phyloP scores from a whole-genome alignment of 2,113 vertebrate genomes.

The Hippocampus comes region DNA sequence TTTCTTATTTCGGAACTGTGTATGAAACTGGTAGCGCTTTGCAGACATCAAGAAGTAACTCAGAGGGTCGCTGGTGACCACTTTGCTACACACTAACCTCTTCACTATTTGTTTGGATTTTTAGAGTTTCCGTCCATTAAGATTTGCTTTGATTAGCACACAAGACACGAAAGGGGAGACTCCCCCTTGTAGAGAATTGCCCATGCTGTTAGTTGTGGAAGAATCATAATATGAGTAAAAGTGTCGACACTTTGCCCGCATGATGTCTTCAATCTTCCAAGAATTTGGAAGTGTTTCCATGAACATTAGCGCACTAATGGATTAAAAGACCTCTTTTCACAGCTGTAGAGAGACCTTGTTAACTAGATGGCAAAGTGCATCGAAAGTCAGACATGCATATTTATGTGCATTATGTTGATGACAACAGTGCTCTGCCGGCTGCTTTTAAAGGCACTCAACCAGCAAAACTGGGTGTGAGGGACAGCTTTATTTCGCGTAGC shows the following conservation, averaged over 20 bases:
- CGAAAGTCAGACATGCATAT: conserved; percentile 34
- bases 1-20: too few species aligned
- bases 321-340: conserved; percentile 44
- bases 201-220: conserved; percentile 31
- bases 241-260: conserved; percentile 53
- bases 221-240: conserved; percentile 33
- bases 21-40: too few species aligned
- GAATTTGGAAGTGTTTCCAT: conserved; percentile 40
- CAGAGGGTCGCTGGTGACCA: too few species aligned
- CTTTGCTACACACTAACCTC: too few species aligned
- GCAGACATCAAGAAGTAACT: too few species aligned
- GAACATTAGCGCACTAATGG: conserved; percentile 63
- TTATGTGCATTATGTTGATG: conserved; percentile 48
- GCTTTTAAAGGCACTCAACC: conserved; percentile 52
- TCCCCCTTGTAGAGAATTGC: conserved; percentile 21
- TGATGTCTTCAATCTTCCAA: conserved; percentile 19
- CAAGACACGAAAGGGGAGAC: too few species aligned
- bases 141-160: too few species aligned
- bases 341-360: conserved; percentile 26
- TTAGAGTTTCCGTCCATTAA: too few species aligned
- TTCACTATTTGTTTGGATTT: too few species aligned
- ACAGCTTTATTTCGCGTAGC: conserved; percentile 42
- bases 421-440: conserved; percentile 43
- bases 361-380: conserved; percentile 37
- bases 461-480: conserved; percentile 47